phyloP scores from a whole-genome alignment of 2,797 vertebrate genomes.

The Calcarius lapponicus region DNA sequence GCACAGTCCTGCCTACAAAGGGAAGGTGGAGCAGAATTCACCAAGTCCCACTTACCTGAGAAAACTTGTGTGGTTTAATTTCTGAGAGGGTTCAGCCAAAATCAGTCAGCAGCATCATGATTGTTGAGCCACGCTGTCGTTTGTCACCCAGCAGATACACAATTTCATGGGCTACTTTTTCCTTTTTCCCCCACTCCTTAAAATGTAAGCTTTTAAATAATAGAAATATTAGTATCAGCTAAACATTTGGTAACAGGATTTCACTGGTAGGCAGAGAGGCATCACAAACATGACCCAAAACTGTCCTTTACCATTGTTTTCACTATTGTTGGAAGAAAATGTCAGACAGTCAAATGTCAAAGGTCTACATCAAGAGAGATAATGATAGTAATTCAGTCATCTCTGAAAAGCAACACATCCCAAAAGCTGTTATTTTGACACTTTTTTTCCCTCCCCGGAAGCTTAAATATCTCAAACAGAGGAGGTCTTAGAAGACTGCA shows the following conservation, averaged over 20 bases:
- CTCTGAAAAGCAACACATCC: not conserved
- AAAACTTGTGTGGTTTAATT: not conserved
- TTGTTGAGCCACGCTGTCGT: not conserved
- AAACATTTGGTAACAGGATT: not conserved
- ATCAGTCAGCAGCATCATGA: not conserved
- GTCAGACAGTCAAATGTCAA: not conserved
- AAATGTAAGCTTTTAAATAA: not conserved
- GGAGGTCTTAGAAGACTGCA: not conserved
- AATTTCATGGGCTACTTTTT: not conserved
- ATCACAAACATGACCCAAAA: not conserved
- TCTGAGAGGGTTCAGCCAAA: not conserved
- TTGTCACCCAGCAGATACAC: not conserved
- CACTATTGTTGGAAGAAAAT: not conserved
- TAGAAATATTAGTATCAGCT: not conserved
- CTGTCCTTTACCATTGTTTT: not conserved
- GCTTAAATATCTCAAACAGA: not conserved
- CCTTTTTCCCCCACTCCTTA: fast-evolving
- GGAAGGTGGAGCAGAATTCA: not conserved
- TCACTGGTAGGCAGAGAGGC: not conserved
- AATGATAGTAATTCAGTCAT: not conserved
- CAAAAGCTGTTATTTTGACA: not conserved
- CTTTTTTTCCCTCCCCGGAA: not conserved
- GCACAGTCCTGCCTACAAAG: not conserved
- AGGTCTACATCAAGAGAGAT: not conserved
- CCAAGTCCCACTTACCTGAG: not conserved